Evolutionary conservation across 2,113 vertebrate species (phyloP).

Genomic region (Cheilinus undulatus): DNA sequence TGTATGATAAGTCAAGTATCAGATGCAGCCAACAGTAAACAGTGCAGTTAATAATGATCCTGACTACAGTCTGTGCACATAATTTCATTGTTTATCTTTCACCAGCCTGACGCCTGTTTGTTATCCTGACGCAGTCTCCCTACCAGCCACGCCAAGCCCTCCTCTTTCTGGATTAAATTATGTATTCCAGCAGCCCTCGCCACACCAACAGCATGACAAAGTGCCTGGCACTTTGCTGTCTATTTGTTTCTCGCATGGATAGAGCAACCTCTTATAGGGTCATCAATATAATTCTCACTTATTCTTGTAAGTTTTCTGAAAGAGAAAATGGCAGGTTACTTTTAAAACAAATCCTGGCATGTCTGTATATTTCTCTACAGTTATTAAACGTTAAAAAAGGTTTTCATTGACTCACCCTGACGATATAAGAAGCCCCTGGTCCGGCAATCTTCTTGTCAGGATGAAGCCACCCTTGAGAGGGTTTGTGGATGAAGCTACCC

Average conservation of each 20-base stretch:
- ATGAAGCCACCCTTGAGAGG: conserved; percentile 96
- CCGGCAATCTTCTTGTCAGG: conserved; percentile 91
- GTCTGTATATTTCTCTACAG: too few species aligned
- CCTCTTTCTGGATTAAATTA: conserved; percentile 77
- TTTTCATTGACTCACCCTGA: conserved; percentile 88
- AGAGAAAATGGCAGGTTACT: conserved; percentile 7
- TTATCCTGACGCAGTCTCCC: conserved; percentile 58
- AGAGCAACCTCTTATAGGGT: conserved; percentile 18
- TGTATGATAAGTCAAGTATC: conserved; percentile 4
- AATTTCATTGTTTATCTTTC: conserved; percentile 46
- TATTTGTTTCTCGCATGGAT: conserved; percentile 47
- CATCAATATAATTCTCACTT: conserved; percentile 2
- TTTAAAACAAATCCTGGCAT: conserved; percentile 1
- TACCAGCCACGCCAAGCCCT: conserved; percentile 61
- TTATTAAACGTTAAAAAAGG: conserved; percentile 7
- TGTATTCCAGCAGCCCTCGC: conserved; percentile 66
- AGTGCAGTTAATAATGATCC: conserved; percentile 16
- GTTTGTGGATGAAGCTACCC: conserved; percentile 95
- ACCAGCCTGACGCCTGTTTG: conserved; percentile 28
- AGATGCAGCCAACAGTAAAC: conserved; percentile 12
- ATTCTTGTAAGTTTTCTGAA: conserved; percentile 7
- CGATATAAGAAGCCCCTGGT: conserved; percentile 92
- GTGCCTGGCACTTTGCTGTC: conserved; percentile 48
- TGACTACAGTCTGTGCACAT: conserved; percentile 21
- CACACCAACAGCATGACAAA: conserved; percentile 73